These are phyloP conservation scores for Temnothorax curvispinosus DNA, from an alignment of 1,140 invertebrate genomes.

Conservation along the genomic window DNA sequence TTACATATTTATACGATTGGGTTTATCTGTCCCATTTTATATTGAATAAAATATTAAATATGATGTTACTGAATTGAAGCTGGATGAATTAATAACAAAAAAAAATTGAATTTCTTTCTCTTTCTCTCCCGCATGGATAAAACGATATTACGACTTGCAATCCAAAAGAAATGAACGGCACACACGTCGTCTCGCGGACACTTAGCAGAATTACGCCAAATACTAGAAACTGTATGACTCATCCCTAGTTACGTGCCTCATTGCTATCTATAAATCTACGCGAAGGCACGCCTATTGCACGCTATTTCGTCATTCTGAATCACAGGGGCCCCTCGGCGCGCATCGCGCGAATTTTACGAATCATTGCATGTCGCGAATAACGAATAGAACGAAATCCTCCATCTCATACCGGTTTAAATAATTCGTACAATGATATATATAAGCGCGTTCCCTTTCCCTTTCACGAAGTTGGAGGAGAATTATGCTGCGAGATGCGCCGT, in stretches of 20 bases:
- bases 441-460: not conserved
- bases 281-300: conserved; percentile 13
- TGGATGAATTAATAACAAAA: not conserved
- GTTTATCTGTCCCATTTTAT: not conserved
- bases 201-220: conserved; percentile 23
- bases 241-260: conserved; percentile 44
- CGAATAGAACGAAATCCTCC: not conserved
- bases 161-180: not conserved
- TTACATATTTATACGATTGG: conserved; percentile 36
- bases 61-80: not conserved
- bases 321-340: not conserved
- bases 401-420: not conserved
- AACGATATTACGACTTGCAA: not conserved
- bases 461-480: not conserved
- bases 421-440: not conserved
- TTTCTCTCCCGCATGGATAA: not conserved
- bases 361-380: not conserved
- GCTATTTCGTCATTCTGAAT: conserved; percentile 49
- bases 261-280: conserved; percentile 56
- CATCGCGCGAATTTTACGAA: not conserved
- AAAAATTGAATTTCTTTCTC: not conserved
- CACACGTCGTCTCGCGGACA: not conserved
- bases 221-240: conserved; percentile 49
- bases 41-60: not conserved
- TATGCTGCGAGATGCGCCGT: conserved; percentile 1